phyloP scores from a whole-genome alignment of 2,113 vertebrate genomes.

The Copsychus sechellarum region DNA sequence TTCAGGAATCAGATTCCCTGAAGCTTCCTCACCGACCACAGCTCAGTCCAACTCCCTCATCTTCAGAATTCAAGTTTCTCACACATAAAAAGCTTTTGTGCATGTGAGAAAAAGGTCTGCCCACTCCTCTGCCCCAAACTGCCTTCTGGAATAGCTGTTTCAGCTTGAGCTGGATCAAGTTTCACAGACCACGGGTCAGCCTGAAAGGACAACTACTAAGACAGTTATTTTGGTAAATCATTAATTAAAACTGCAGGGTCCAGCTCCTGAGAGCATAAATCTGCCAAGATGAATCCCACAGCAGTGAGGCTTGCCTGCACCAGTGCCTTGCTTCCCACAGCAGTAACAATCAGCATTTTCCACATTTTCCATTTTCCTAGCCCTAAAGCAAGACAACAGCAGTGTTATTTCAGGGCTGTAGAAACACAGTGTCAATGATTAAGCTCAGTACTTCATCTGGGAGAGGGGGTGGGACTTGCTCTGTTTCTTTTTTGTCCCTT shows the following conservation, averaged over 20 bases:
- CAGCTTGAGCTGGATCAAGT: neutral
- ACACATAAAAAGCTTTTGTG: neutral
- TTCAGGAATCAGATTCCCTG: neutral
- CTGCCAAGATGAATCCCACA: neutral
- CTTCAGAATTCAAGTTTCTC: neutral
- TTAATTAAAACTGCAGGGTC: neutral
- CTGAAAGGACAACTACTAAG: neutral
- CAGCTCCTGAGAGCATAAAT: neutral
- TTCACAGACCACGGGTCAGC: neutral
- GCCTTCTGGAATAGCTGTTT: neutral
- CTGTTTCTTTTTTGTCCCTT: neutral
- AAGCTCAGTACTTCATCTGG: neutral
- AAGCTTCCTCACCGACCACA: conserved; percentile 10
- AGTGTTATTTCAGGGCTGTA: neutral
- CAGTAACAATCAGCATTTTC: neutral
- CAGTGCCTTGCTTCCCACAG: neutral
- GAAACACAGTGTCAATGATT: neutral
- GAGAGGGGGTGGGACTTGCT: neutral
- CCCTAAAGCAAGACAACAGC: neutral
- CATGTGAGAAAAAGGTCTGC: neutral
- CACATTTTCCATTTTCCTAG: neutral
- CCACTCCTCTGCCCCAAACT: neutral
- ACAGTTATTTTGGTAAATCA: conserved; percentile 8
- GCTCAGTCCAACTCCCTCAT: neutral
- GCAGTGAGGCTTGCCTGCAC: neutral